Base-by-base conservation (phyloP, 2,113 vertebrate genomes). In the Nesoenas mayeri region DNA sequence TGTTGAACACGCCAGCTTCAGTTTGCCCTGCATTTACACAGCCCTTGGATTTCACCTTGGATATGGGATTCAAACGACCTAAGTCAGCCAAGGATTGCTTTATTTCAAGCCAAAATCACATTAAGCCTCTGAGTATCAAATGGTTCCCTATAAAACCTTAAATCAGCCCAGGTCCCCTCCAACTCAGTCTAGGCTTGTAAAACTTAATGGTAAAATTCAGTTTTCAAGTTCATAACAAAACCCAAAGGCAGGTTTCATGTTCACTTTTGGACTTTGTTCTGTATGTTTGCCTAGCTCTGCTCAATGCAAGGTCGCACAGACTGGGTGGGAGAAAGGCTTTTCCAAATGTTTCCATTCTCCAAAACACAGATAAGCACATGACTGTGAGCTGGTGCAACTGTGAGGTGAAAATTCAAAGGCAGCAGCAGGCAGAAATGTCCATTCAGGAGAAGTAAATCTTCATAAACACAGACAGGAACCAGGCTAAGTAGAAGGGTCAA, bases 91-190 rank as follows among this genome's bases (percentile, higher is more conserved):
- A 95, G 44, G 80, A 87, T 88, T 86, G 48, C 88, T 67, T 89
- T 93, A 65, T 86, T 95, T 79, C 54, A 69, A 92, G 96, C 83
- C 93, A 95, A 95, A 93, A 88, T 89, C 86, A 65, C 86, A 79
- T 91, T 92, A 92, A 95, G 73, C 62, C n/a, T 92, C 77, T 54
- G 79, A 81, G 86, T 93, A 94, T 96, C 92, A 79, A 94, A 92
- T 84, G 61, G 83, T 89, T 95, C 91, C 96, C 94, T 66, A 54
- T 96, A 96, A 95, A 96, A 96, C 26, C 72, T 88, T 93, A 93
- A 95, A 96, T 88, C 85, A 91, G 73, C 66, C 73, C 85, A 90
- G 64, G 88, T 91, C 85, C 82, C 54, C 58, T 92, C 77, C 83
- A 89, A 58, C 53, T 94, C 88, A 93, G 72, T 54, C 85, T 69